Evolutionary conservation across 2,113 vertebrate species (phyloP).

Genomic region (Sebastes schlegelii): DNA sequence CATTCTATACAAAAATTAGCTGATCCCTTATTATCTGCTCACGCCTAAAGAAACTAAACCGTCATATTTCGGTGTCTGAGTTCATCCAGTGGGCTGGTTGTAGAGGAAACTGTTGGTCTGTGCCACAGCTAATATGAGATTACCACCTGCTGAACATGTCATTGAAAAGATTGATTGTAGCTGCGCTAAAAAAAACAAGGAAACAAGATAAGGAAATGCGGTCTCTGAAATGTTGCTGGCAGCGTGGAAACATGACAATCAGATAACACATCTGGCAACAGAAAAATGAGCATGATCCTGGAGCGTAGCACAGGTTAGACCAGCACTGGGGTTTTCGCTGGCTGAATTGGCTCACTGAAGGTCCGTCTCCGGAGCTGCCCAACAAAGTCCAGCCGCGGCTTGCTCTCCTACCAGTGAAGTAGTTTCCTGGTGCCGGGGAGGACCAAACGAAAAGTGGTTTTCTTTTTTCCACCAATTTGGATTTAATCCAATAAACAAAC

Average conservation of each 20-base stretch:
- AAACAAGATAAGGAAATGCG: not conserved
- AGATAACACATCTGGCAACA: not conserved
- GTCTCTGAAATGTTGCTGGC: not conserved
- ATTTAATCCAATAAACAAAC: not conserved
- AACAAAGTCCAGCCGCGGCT: not conserved
- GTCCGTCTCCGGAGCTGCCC: no score
- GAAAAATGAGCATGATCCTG: not conserved
- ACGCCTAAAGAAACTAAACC: not conserved
- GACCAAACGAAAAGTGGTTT: not conserved
- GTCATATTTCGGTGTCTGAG: not conserved
- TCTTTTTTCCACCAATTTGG: not conserved
- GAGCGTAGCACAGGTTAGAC: no score
- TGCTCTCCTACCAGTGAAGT: not conserved
- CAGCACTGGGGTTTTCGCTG: no score
- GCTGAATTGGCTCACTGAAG: no score
- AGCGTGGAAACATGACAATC: not conserved
- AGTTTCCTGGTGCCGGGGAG: not conserved
- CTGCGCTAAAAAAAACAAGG: not conserved
- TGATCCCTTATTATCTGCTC: not conserved
- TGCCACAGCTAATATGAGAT: no score
- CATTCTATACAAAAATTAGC: not conserved
- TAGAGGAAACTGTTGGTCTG: not conserved
- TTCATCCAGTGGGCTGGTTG: not conserved
- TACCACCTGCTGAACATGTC: not conserved
- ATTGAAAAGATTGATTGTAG: not conserved